A percentile compares a stretch with the other conserved stretches of the same genome.
phyloP scores from a whole-genome alignment of 2,113 vertebrate genomes.

The Seriola quinqueradiata region DNA sequence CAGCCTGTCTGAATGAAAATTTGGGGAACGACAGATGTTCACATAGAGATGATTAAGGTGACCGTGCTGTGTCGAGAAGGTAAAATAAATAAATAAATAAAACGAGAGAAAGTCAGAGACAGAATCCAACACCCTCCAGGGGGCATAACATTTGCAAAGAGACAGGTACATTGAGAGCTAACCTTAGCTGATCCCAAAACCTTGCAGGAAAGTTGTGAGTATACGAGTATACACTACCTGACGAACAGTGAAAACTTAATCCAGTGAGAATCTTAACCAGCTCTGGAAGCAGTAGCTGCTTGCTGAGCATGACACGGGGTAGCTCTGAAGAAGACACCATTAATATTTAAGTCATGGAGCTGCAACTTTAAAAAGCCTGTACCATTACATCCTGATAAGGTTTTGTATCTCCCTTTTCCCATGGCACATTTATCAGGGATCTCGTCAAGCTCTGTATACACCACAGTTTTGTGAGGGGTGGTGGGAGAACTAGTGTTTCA shows the following conservation, averaged over 20 bases:
- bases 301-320: constrained; percentile 51
- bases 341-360: constrained; percentile 76
- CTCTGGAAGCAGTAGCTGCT: constrained; percentile 59
- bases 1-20: constrained; percentile 54
- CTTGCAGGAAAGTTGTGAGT: constrained; percentile 54
- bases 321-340: constrained; percentile 66
- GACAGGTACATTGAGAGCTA: constrained; percentile 22
- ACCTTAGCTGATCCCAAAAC: constrained; percentile 60
- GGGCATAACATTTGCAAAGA: constrained; percentile 23
- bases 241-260: constrained; percentile 49
- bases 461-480: constrained; percentile 64
- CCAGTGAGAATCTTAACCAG: constrained; percentile 59
- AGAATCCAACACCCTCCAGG: constrained; percentile 32
- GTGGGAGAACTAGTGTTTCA: constrained; percentile 66
- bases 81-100: neutral
- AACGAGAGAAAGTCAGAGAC: constrained; percentile 26
- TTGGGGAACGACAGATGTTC: constrained; percentile 45
- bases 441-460: constrained; percentile 69
- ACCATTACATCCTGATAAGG: constrained; percentile 79
- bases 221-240: constrained; percentile 29
- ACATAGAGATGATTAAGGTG: constrained; percentile 64
- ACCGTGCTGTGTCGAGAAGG: constrained; percentile 33
- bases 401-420: constrained; percentile 70
- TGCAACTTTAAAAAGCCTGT: constrained; percentile 71
- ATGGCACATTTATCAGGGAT: constrained; percentile 78